These are phyloP conservation scores for Diadromus collaris DNA, from an alignment of 2,888 invertebrate genomes.

Conservation along the genomic window DNA sequence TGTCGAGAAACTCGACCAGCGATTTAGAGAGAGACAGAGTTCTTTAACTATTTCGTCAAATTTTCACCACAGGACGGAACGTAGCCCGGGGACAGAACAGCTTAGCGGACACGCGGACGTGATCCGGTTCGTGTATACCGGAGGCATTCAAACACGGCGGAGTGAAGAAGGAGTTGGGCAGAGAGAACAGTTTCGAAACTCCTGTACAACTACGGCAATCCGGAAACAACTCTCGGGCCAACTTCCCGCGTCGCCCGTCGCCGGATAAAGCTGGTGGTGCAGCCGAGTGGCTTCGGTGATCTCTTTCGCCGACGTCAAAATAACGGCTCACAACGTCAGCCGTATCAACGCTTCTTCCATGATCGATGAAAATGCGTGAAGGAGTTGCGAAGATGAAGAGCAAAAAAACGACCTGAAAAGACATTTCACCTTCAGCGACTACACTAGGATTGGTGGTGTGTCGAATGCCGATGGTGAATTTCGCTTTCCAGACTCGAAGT, in stretches of 20 bases:
- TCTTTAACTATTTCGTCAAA: conserved; percentile 50
- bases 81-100: conserved; percentile 38
- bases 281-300: conserved; percentile 40
- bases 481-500: too few species aligned
- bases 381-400: background rate
- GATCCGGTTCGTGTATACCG: conserved; percentile 20
- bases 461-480: too few species aligned
- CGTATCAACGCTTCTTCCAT: conserved; percentile 3
- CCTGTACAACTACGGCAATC: conserved; percentile 50
- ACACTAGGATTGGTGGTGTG: too few species aligned
- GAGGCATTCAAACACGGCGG: conserved; percentile 32
- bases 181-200: conserved; percentile 54
- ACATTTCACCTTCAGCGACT: too few species aligned
- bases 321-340: background rate
- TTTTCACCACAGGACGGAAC: conserved; percentile 42
- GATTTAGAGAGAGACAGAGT: conserved; percentile 13
- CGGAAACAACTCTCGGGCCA: conserved; percentile 53
- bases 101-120: conserved; percentile 25
- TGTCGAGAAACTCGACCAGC: conserved; percentile 17
- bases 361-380: conserved; percentile 18
- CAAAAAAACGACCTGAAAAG: too few species aligned
- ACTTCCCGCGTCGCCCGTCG: conserved; percentile 32
- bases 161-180: conserved; percentile 1
- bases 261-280: conserved; percentile 5
- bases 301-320: conserved; percentile 13